Base-by-base conservation (phyloP, 2,113 vertebrate genomes). In the Raphicerus campestris region DNA sequence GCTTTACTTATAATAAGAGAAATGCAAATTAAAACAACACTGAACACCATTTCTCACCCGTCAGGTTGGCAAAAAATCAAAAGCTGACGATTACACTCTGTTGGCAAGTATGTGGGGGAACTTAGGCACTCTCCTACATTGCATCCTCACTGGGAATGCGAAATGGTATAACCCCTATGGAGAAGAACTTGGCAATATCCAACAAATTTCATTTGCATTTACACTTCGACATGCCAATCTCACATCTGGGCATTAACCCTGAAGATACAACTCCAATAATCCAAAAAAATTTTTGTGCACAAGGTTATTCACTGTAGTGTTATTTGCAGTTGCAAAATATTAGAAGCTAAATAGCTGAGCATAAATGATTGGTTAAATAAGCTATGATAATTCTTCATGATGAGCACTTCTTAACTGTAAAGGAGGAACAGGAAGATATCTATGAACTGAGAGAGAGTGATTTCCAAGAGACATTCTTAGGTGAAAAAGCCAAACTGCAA, bases 51-150 rank as follows among this genome's bases (percentile, higher is more conserved):
- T 96, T 97, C 63, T 87, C 83, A 96, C 24, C 28, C 81, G n/a
- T 89, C 32, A 45, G 47, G 45, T 84, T 96, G 84, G 89, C 91
- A 97, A 70, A 94, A 94, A 24, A 75, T 87, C 56, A 95, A 94
- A 96, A 87, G 51, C 22, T 90, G 75, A 10, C 13, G 24, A 80
- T 97, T 81, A 86, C 39, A 97, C n/a, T 83, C 22, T 80, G 39
- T 75, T 83, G 32, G 30, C 53, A 47, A 66, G 73, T 39, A 30
- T n/a, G 30, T 39, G 26, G 35, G 39, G 19, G 9, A 78, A 89
- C 35, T 78, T 51, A 56, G 51, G 2, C 66, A 80, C 61, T 70
- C 14, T 89, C 24, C 24, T 3, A 30, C 20, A 26, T 22, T 66
- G 73, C 63, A n/a, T 55, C 51, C 87, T 90, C 75, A 30, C 35